Evolutionary conservation across 2,797 vertebrate species (phyloP), one percentile per base, ranked within the genome.

Genomic region (Clarias fuscus): DNA sequence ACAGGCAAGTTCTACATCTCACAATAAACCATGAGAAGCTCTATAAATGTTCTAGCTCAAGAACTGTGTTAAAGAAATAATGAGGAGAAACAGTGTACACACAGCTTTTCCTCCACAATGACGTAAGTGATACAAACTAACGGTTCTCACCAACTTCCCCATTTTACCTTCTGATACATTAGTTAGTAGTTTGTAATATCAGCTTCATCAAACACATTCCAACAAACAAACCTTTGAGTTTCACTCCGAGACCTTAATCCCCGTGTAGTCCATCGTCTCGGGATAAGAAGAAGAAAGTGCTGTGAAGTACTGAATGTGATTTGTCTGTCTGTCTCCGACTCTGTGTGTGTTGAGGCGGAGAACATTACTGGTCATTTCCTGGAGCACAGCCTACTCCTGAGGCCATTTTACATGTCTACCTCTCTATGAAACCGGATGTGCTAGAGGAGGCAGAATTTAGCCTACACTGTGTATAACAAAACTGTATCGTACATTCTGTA

Each of bases 341-440:
- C 64, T 83, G 40, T 72, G 53, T 37, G 37, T 58, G 61, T 37
- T 17, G 48, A 72, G 70, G 82, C 68, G 71, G 84, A 67, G 82
- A 77, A 71, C 40, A 48, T 62, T 81, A 82, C 17, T 85, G 83
- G 62, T 90, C 85, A 89, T 88, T 86, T 87, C 88, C 82, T 88
- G 90, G 87, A 90, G 84, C 72, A 73, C 77, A 86, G 70, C 64
- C 78, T 70, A 53, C 77, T 81, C 64, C 77, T 84, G 72, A 37
- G 37, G 30, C 48, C 81, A 40, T 72, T 85, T 84, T 81, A 43
- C 80, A 33, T 20, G 43, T 53, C 13, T 14, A 64, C 65, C 37
- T 37, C 82, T 83, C 75, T 59, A 70, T 22, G 78, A 79, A 86
- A 90, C 40, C 58, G 65, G 68, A 84, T 37, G 86, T 58, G 68